Conservation (phyloP, 2,888 invertebrate species). For the Clostera curtula region DNA sequence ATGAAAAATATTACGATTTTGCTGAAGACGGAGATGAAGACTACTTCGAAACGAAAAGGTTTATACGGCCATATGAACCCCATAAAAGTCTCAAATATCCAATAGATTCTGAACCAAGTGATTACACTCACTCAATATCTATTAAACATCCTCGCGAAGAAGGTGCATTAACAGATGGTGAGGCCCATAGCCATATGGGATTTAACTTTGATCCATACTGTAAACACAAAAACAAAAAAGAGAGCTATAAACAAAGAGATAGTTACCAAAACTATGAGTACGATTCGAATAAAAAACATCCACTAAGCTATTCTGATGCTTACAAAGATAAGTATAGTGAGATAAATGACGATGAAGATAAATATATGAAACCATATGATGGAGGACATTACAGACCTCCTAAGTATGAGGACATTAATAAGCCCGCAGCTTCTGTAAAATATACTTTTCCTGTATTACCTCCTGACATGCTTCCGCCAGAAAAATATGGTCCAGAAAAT, state of each 20-base stretch:
- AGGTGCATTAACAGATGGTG: conserved; percentile 29
- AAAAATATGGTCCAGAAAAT: conserved; percentile 47
- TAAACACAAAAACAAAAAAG: conserved; percentile 54
- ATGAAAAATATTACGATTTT: conserved; percentile 50
- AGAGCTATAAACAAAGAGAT: conserved; percentile 29
- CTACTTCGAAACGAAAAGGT: conserved; percentile 40
- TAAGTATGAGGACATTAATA: conserved; percentile 39
- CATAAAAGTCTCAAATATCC: conserved; percentile 46
- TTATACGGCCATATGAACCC: conserved; percentile 38
- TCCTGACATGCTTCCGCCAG: conserved; percentile 40
- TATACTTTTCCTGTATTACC: conserved; percentile 39
- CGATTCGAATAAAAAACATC: conserved; percentile 45
- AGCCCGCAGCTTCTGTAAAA: conserved; percentile 32
- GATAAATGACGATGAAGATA: conserved; percentile 46
- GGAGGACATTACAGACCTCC: conserved; percentile 33
- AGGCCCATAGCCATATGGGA: conserved; percentile 51
- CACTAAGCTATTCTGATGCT: conserved; percentile 32
- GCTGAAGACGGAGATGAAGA: conserved; percentile 47
- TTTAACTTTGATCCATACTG: conserved; percentile 54
- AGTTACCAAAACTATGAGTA: conserved; percentile 41
- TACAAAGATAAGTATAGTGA: conserved; percentile 49
- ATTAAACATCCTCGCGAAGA: conserved; percentile 57
- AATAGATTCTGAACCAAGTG: conserved; percentile 50
- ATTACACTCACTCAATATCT: conserved; percentile 54
- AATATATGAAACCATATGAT: conserved; percentile 37